These are phyloP conservation scores for Perodicticus potto DNA, from an alignment of 2,797 vertebrate species.

Conservation along the genomic window DNA sequence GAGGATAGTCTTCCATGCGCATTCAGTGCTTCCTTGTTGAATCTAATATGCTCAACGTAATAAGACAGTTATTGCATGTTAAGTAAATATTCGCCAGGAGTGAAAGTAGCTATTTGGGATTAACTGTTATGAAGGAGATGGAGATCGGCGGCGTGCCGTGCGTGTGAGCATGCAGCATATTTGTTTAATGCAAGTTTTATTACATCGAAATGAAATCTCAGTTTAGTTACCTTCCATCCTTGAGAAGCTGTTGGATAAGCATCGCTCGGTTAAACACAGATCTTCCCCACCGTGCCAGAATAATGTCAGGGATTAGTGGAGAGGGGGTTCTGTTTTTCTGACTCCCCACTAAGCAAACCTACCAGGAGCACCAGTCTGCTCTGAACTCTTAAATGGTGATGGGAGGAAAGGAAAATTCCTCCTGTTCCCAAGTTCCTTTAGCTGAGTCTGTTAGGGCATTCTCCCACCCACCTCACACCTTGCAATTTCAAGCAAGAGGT, in stretches of 20 bases:
- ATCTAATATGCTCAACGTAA: conserved; percentile 66
- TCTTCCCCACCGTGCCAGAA: conserved; percentile 57
- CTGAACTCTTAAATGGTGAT: background rate
- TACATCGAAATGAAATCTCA: conserved; percentile 78
- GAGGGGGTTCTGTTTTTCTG: conserved; percentile 50
- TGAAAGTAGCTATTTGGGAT: conserved; percentile 78
- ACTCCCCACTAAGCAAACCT: conserved; percentile 43
- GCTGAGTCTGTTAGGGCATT: background rate
- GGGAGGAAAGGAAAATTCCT: background rate
- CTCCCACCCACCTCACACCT: background rate
- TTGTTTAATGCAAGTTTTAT: conserved; percentile 80
- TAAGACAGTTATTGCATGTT: conserved; percentile 78
- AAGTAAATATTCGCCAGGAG: conserved; percentile 79
- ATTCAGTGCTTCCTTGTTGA: conserved; percentile 45
- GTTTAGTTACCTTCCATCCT: conserved; percentile 79
- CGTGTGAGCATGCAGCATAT: conserved; percentile 21
- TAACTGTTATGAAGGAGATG: conserved; percentile 69
- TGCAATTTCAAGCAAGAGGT: background rate
- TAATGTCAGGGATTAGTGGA: conserved; percentile 61
- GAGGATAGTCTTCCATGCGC: background rate
- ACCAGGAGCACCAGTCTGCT: background rate
- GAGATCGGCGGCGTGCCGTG: background rate
- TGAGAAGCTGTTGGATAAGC: conserved; percentile 72
- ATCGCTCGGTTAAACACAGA: conserved; percentile 44
- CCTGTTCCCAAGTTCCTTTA: background rate